Conservation (phyloP, 2,797 vertebrate genomes). For the Paramormyrops hopkinsi region DNA sequence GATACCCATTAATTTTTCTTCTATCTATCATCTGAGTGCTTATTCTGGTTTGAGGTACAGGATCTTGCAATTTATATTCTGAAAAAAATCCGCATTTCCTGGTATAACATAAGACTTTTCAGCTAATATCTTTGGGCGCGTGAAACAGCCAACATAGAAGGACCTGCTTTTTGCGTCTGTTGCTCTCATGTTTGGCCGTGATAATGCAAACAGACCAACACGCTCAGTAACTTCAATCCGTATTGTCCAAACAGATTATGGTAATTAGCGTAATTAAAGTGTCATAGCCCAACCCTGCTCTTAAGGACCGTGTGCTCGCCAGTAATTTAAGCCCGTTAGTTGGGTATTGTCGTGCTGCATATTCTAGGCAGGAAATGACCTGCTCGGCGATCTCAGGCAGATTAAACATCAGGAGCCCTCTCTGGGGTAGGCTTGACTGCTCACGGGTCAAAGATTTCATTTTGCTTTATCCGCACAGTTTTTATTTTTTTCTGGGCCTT, state of each 20-base stretch:
- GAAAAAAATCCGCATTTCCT: not conserved
- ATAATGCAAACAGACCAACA: not conserved
- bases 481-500: not conserved
- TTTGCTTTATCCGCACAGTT: slow-evolving; percentile 46
- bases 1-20: not conserved
- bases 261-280: not conserved
- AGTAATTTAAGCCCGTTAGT: not conserved
- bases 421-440: slow-evolving; percentile 26
- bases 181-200: not conserved
- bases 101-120: not conserved
- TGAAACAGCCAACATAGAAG: not conserved
- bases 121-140: not conserved
- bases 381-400: slow-evolving; percentile 44
- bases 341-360: not conserved
- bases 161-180: not conserved
- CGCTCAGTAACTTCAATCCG: not conserved
- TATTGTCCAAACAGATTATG: not conserved
- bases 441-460: slow-evolving; percentile 47
- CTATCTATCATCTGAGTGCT: not conserved
- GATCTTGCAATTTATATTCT: not conserved
- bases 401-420: slow-evolving; percentile 44
- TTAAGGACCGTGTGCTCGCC: not conserved
- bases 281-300: no score
- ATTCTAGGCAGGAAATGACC: not conserved
- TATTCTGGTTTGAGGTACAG: not conserved